phyloP scores from a whole-genome alignment of 1,140 invertebrate species.

The Nomia melanderi region DNA sequence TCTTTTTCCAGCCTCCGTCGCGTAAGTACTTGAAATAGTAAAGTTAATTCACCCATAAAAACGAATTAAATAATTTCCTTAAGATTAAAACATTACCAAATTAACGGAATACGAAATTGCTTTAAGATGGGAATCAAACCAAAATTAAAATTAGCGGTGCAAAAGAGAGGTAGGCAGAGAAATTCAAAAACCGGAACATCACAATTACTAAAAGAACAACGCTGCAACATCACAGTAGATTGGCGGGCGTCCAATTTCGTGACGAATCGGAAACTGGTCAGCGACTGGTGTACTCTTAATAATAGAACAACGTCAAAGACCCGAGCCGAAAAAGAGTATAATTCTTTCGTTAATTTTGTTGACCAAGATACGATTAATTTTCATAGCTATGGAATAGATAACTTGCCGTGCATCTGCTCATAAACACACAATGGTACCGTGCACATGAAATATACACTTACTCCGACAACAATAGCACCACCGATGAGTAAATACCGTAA shows the following conservation, averaged over 20 bases:
- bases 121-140: too few species aligned
- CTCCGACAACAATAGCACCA: constrained; percentile 68
- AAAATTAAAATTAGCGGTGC: background rate
- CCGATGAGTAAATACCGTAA: constrained; percentile 67
- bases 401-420: background rate
- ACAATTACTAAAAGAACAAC: background rate
- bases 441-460: constrained; percentile 60
- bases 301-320: constrained; percentile 23
- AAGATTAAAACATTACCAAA: background rate
- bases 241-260: constrained; percentile 24
- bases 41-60: background rate
- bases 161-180: background rate
- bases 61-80: background rate
- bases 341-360: background rate
- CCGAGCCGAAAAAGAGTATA: background rate
- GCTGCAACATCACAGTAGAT: background rate
- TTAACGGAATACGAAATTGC: background rate
- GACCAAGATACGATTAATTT: background rate
- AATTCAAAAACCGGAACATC: background rate
- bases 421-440: background rate
- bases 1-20: too few species aligned
- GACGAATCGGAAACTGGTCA: constrained; percentile 29
- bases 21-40: too few species aligned
- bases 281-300: constrained; percentile 21
- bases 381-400: background rate